Percentiles rank a stretch among this genome's conserved stretches.
Conservation (phyloP, 2,888 invertebrate genomes). For the Thysanoteuthis rhombus region DNA sequence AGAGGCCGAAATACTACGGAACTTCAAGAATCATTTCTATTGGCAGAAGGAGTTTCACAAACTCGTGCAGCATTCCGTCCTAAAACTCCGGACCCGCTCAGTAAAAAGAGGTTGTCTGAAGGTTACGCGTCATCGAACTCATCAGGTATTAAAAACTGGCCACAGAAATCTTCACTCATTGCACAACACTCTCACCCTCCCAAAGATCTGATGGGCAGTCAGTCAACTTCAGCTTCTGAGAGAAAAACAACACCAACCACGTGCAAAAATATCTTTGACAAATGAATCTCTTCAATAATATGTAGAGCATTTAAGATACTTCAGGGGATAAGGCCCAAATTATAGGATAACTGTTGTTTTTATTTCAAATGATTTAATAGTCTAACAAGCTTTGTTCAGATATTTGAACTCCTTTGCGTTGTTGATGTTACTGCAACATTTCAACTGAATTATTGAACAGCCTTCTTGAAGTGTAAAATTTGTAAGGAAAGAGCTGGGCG, state of each 20-base stretch:
- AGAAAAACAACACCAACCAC: not conserved
- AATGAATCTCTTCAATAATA: too few relatives aligned
- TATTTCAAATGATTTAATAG: too few relatives aligned
- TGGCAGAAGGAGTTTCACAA: slow-evolving; percentile 40
- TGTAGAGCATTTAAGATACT: too few relatives aligned
- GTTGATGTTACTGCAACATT: too few relatives aligned
- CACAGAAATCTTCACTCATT: not conserved
- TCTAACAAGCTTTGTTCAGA: not conserved
- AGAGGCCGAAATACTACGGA: slow-evolving; percentile 64
- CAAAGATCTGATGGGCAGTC: not conserved
- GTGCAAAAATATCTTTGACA: not conserved
- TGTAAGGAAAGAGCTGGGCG: too few relatives aligned
- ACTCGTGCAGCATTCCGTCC: slow-evolving; percentile 42
- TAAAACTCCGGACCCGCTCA: slow-evolving; percentile 35
- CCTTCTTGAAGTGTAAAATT: too few relatives aligned
- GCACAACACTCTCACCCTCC: not conserved
- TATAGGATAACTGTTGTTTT: not conserved
- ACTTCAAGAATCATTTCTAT: slow-evolving; percentile 59
- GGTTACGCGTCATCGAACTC: slow-evolving; percentile 60
- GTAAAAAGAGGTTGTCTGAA: slow-evolving; percentile 48
- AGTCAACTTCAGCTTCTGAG: not conserved
- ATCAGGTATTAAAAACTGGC: slow-evolving; percentile 52
- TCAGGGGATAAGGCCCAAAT: too few relatives aligned
- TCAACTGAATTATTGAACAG: too few relatives aligned
- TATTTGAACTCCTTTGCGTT: not conserved